Evolutionary conservation across 1,140 invertebrate genomes (phyloP).

Genomic region (Drosophila teissieri): DNA sequence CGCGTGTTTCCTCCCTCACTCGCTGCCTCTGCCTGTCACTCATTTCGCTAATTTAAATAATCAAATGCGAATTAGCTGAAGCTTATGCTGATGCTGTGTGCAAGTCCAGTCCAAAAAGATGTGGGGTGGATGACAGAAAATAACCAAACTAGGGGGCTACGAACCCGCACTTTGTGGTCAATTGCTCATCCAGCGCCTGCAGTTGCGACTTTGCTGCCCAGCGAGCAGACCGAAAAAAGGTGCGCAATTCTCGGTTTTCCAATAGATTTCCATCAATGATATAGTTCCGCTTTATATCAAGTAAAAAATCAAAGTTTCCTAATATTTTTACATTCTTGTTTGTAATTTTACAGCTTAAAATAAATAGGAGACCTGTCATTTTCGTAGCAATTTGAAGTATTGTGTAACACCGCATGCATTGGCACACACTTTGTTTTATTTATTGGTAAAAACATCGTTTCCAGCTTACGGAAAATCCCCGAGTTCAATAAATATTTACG

Average conservation of each 20-base stretch:
- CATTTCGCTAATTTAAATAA: slow-evolving; percentile 78
- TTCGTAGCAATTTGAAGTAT: background rate
- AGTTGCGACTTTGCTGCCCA: slow-evolving; percentile 21
- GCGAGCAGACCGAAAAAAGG: slow-evolving; percentile 2
- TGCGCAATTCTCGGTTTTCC: background rate
- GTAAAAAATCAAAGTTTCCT: background rate
- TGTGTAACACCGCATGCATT: background rate
- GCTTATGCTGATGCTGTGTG: background rate
- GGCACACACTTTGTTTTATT: background rate
- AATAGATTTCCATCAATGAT: slow-evolving; percentile 1
- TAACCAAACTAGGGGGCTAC: slow-evolving; percentile 1
- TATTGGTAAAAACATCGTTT: background rate
- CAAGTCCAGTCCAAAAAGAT: background rate
- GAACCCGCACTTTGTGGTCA: slow-evolving; percentile 18
- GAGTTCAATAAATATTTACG: slow-evolving; percentile 22
- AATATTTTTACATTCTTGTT: background rate
- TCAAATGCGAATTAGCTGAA: slow-evolving; percentile 69
- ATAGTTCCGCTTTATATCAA: background rate
- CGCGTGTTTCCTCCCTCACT: slow-evolving; percentile 16
- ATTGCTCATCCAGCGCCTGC: slow-evolving; percentile 8
- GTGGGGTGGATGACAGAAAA: background rate
- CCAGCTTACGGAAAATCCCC: background rate
- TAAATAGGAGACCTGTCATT: too few relatives aligned
- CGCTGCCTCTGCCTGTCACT: slow-evolving; percentile 60
- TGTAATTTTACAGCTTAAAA: too few relatives aligned